Evolutionary conservation across 1,140 invertebrate species (phyloP).

Genomic region (Halictus rubicundus): DNA sequence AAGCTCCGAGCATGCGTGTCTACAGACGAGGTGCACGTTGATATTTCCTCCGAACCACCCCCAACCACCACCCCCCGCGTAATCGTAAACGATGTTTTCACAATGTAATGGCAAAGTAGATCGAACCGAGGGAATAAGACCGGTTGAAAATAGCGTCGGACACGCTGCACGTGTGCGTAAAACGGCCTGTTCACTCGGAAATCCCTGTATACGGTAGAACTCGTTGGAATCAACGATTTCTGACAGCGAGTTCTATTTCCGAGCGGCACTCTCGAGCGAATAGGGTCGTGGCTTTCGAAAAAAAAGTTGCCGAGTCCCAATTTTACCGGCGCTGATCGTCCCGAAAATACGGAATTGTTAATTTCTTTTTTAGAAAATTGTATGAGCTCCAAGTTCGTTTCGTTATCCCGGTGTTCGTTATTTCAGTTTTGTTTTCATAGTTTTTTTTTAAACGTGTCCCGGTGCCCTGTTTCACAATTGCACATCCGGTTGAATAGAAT

Average conservation of each 20-base stretch:
- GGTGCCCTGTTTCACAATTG: too few species aligned
- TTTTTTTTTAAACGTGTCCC: not conserved
- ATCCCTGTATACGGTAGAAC: not conserved
- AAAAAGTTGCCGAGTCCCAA: not conserved
- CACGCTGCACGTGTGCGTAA: slow-evolving; percentile 35
- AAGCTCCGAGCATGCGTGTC: slow-evolving; percentile 73
- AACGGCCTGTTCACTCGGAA: not conserved
- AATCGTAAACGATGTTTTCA: slow-evolving; percentile 73
- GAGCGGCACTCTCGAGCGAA: too few species aligned
- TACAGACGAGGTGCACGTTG: slow-evolving; percentile 71
- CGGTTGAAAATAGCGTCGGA: slow-evolving; percentile 39
- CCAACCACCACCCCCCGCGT: slow-evolving; percentile 41
- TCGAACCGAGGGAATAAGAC: slow-evolving; percentile 25
- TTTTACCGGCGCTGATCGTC: slow-evolving; percentile 2
- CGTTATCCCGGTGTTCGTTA: not conserved
- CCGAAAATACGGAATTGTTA: not conserved
- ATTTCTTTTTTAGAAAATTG: not conserved
- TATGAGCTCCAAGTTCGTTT: slow-evolving; percentile 6
- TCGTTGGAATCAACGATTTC: too few species aligned
- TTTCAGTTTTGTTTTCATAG: not conserved
- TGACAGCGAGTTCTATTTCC: not conserved
- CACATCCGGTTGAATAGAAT: too few species aligned
- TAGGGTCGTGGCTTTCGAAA: not conserved
- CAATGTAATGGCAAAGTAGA: slow-evolving; percentile 58
- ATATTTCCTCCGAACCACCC: slow-evolving; percentile 48